Evolutionary conservation across 1,140 invertebrate species (phyloP).

Genomic region (Psilanteris sp.): DNA sequence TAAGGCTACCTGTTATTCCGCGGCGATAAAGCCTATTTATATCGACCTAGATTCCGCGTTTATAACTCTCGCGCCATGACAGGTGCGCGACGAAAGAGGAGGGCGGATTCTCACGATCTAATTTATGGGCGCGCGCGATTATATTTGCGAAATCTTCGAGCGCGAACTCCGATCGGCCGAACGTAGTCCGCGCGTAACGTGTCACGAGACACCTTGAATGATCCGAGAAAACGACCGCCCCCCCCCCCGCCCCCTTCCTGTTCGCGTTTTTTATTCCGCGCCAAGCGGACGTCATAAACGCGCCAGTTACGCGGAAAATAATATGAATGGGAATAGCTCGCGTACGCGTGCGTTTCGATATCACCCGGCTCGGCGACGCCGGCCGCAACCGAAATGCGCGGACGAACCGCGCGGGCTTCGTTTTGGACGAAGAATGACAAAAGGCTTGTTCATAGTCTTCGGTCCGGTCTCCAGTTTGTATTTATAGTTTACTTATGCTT

Average conservation of each 20-base stretch:
- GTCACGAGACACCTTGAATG: slow-evolving; percentile 22
- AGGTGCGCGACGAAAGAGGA: slow-evolving; percentile 48
- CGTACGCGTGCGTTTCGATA: no score
- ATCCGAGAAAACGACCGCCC: slow-evolving; percentile 25
- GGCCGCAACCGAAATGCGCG: no score
- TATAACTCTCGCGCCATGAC: slow-evolving; percentile 67
- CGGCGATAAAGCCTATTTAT: slow-evolving; percentile 79
- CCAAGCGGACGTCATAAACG: neutral
- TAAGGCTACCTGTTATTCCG: slow-evolving; percentile 79
- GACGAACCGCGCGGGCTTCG: no score
- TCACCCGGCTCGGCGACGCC: no score
- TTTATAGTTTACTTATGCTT: no score
- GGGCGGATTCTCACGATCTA: slow-evolving; percentile 76
- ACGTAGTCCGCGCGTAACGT: slow-evolving; percentile 29
- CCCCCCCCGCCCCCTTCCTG: neutral
- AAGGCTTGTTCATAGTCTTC: no score
- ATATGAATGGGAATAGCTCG: no score
- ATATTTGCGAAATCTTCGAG: slow-evolving; percentile 72
- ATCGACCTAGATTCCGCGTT: slow-evolving; percentile 80
- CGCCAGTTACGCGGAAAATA: no score
- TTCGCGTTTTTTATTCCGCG: no score
- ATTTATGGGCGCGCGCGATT: slow-evolving; percentile 65
- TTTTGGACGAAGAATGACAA: no score
- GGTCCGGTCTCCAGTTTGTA: no score
- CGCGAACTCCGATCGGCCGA: neutral